These are phyloP conservation scores for Lepidochitona cinerea DNA, from an alignment of 2,888 invertebrate species.

Conservation along the genomic window DNA sequence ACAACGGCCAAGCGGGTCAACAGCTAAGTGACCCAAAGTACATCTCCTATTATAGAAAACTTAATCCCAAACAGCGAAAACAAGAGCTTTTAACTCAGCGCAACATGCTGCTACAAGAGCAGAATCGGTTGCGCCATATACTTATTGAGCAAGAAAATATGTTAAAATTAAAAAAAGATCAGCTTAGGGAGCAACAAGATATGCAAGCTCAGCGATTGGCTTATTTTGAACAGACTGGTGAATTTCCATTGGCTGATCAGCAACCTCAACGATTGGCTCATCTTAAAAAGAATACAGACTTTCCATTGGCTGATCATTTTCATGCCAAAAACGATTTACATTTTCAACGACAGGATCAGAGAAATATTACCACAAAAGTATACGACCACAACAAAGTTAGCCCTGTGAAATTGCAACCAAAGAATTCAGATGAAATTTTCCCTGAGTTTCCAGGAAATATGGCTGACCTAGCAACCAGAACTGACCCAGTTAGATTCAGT, in stretches of 20 bases:
- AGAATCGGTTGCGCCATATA: conserved; percentile 42
- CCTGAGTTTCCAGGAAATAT: no score
- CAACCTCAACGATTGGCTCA: no score
- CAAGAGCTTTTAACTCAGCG: conserved; percentile 50
- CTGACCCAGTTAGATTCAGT: no score
- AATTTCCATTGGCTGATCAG: neutral
- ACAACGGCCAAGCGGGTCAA: neutral
- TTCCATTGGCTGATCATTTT: no score
- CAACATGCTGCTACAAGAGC: conserved; percentile 50
- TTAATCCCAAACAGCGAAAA: conserved; percentile 47
- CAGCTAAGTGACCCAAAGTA: neutral
- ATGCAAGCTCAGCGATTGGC: conserved; percentile 2
- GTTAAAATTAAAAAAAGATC: conserved; percentile 36
- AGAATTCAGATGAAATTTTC: no score
- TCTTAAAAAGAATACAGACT: no score
- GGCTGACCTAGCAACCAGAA: no score
- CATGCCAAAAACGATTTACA: no score
- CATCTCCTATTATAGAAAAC: conserved; percentile 36
- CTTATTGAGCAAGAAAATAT: conserved; percentile 50
- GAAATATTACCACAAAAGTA: no score
- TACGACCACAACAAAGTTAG: no score
- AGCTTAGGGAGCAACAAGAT: conserved; percentile 33
- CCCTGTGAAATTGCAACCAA: no score
- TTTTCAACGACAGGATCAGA: no score
- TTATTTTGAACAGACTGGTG: neutral